Evolutionary conservation across 2,888 invertebrate genomes (phyloP), one percentile per base, ranked within the genome.

Genomic region (Drosophila colorata): DNA sequence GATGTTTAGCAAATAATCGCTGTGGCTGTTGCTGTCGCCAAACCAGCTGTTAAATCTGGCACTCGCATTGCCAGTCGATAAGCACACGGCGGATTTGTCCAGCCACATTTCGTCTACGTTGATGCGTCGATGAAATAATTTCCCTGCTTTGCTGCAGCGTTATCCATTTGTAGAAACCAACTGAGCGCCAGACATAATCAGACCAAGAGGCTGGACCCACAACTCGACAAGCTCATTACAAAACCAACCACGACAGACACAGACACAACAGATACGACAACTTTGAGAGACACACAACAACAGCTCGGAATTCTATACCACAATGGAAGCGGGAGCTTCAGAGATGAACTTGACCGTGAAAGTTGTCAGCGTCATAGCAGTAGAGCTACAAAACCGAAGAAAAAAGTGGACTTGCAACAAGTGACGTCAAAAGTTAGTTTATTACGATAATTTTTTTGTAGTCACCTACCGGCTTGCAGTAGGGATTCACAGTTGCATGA

Each of bases 341-440:
- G 49, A 77, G 77, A 84, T 90, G 90, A 90, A 90, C 90, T 90
- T 90, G 90, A 89, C 90, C 90, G 88, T 90, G 90, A 90, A 90
- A 90, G 82, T 75, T 63, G 73, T 66, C 74, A 74, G 55, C 70
- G 69, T 58, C 56, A 56, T 53, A 43, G 47, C 40, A 63, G 40
- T 48, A 37, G 51, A 52, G 38, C 64, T 23, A 49, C 49, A 18
- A 53, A 23, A 48, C 43, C 38, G 35, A 44, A 37, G 37, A 38
- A 51, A 67, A 64, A 79, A 77, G 73, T 80, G 58, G 81, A 84
- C 76, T 78, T 78, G 74, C 83, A 53, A 74, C 83, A 66, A 69
- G 76, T 84, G 83, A 84, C 83, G 83, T 84, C 83, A 84, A 78
- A 68, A 72, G 33, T 38, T 56, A 37, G 55, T 58, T 74, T 74